Percentiles rank a stretch among this genome's conserved stretches.
Evolutionary conservation across 1,140 invertebrate genomes (phyloP).

Genomic region (Drosophila orosa): DNA sequence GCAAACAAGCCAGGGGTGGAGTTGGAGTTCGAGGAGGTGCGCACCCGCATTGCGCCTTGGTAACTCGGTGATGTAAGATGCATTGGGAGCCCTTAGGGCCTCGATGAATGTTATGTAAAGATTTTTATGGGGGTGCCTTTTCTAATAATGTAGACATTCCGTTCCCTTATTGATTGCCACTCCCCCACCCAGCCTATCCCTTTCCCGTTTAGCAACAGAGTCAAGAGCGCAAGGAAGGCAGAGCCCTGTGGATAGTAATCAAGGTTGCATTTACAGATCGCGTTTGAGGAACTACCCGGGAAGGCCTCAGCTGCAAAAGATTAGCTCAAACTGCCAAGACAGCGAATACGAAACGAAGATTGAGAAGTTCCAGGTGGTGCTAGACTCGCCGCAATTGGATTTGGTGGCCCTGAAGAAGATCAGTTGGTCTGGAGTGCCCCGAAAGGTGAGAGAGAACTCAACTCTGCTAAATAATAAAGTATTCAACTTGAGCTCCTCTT

Average conservation of each 20-base stretch:
- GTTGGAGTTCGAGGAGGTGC: conserved; percentile 16
- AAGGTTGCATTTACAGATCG: conserved; percentile 42
- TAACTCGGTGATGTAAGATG: background rate
- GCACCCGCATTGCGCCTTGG: conserved; percentile 3
- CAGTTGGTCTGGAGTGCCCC: conserved; percentile 98
- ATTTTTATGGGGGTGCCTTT: background rate
- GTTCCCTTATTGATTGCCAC: conserved; percentile 23
- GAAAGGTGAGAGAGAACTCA: conserved; percentile 88
- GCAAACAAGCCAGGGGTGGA: conserved; percentile 48
- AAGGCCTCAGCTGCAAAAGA: conserved; percentile 86
- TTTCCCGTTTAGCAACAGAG: background rate
- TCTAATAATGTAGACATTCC: background rate
- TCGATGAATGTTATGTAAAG: background rate
- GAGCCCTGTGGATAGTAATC: conserved; percentile 12
- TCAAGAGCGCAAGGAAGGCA: background rate
- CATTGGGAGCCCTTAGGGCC: background rate
- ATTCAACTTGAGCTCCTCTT: background rate
- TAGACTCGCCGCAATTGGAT: conserved; percentile 90
- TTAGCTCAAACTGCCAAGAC: conserved; percentile 85
- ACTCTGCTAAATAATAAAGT: conserved; percentile 57
- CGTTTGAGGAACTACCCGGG: conserved; percentile 85
- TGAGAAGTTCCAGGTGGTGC: conserved; percentile 91
- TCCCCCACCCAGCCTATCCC: conserved; percentile 4
- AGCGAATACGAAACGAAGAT: conserved; percentile 91
- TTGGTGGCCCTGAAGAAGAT: conserved; percentile 94